phyloP scores from a whole-genome alignment of 1,140 invertebrate genomes.

The Drosophila bifasciata region DNA sequence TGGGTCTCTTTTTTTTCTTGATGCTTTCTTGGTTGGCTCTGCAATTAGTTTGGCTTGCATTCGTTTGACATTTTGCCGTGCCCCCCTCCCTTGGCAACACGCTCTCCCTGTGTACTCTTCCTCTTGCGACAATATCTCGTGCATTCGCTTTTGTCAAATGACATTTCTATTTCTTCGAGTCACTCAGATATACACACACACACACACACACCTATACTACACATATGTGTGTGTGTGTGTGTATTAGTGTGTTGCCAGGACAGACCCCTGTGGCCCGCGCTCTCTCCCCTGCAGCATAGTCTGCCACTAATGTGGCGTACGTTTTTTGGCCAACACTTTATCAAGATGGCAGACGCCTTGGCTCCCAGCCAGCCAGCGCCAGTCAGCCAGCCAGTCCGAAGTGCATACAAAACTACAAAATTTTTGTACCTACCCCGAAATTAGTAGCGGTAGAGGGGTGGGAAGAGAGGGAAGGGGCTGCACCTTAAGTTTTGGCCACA shows the following conservation, averaged over 20 bases:
- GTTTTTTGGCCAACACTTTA: constrained; percentile 82
- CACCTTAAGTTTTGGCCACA: constrained; percentile 28
- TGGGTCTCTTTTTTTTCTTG: not conserved
- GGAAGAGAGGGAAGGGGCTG: not conserved
- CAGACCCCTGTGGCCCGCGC: not conserved
- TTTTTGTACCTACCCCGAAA: constrained; percentile 39
- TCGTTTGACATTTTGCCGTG: constrained; percentile 70
- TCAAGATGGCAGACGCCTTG: constrained; percentile 82
- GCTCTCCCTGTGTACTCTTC: constrained; percentile 7
- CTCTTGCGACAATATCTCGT: constrained; percentile 50
- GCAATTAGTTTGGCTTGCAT: constrained; percentile 77
- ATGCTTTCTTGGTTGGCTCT: constrained; percentile 43
- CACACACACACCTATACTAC: no score
- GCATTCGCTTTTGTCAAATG: constrained; percentile 71
- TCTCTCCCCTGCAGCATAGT: constrained; percentile 12
- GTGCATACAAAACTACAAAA: constrained; percentile 73
- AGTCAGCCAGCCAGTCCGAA: constrained; percentile 7
- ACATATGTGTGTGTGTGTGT: constrained; percentile 8
- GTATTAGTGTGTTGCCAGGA: constrained; percentile 54
- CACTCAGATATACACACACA: constrained; percentile 52
- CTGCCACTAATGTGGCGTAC: constrained; percentile 81
- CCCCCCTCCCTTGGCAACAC: constrained; percentile 2
- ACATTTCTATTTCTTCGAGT: constrained; percentile 80
- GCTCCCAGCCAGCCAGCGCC: constrained; percentile 54
- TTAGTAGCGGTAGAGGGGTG: not conserved